These are phyloP conservation scores for Chrysocyon brachyurus DNA, from an alignment of 2,797 vertebrate species.

Conservation along the genomic window DNA sequence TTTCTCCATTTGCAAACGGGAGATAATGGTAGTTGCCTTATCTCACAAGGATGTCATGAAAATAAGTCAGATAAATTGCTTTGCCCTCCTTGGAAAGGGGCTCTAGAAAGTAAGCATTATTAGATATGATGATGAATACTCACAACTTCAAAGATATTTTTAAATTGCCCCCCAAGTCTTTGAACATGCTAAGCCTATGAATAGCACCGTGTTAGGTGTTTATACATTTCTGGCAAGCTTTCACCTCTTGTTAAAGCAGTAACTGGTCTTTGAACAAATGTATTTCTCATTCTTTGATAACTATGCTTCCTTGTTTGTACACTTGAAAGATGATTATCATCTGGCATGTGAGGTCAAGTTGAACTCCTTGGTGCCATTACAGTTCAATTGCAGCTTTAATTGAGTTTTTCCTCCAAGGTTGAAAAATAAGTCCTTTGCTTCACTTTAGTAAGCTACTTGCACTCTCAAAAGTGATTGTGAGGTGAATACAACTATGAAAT, in stretches of 20 bases:
- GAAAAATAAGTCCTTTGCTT: constrained; percentile 63
- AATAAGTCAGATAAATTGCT: constrained; percentile 77
- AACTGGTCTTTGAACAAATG: constrained; percentile 87
- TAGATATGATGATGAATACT: constrained; percentile 76
- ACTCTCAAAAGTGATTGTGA: constrained; percentile 32
- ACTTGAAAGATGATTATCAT: constrained; percentile 82
- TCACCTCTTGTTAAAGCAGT: constrained; percentile 78
- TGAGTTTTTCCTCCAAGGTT: constrained; percentile 48
- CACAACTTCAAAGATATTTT: constrained; percentile 74
- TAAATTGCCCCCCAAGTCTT: constrained; percentile 80
- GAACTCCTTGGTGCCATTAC: constrained; percentile 74
- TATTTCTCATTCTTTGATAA: constrained; percentile 87
- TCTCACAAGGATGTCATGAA: constrained; percentile 76
- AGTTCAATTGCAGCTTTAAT: constrained; percentile 69
- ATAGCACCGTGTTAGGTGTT: constrained; percentile 80
- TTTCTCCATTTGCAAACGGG: constrained; percentile 63
- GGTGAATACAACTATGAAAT: not conserved
- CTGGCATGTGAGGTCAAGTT: constrained; percentile 83
- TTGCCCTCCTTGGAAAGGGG: constrained; percentile 62
- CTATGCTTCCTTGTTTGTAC: constrained; percentile 86
- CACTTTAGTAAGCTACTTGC: constrained; percentile 21
- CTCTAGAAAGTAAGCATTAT: constrained; percentile 65
- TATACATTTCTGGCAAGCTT: constrained; percentile 86
- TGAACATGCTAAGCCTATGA: constrained; percentile 78
- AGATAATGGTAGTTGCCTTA: constrained; percentile 75